Base-by-base conservation (phyloP, 2,797 vertebrate species). In the Coreius guichenoti region DNA sequence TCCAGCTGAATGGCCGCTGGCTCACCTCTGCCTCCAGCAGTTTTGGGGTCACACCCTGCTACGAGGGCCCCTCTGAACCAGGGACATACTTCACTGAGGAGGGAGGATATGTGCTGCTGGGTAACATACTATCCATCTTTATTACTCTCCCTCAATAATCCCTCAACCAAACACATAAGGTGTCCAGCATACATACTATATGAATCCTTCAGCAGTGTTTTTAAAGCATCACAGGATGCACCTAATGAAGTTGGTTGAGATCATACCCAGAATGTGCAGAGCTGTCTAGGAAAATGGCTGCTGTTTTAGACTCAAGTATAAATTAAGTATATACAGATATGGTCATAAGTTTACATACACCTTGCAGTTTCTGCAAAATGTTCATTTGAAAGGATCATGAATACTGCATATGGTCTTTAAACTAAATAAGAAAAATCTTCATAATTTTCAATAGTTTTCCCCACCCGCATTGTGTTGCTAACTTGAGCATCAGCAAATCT, bases 11-110 rank as follows among this genome's bases (percentile, higher is more conserved):
- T 5, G 96, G 97, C 39, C 94, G 91, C 86, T 80, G 91, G 90
- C 85, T 98, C 86, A 90, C 95, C 72, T 93, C 96, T 4, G 91
- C 92, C 33, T 91, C 95, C 0, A 96, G 97, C 86, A 96, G 94
- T 0, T 99, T 97, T 13, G 98, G 98, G 45, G 98, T 99, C 89
- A 97, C 96, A 0, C 97, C 97, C 65, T 99, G 98, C 92, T 98
- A 96, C 83, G 96, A 98, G 91, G 97, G 96, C 19, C 95, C 92
- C 4, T 95, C 94, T 84, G 98, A 99, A 94, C 91, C 93, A 3
- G 98, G 98, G 90, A 96, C 97, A 6, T 99, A 96, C 91, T 99
- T 99, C 91, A 96, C 97, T 88, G 92, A 96, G 19, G 96, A 96
- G 91, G 97, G 97, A 92, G 98, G 98, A 93, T 98, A 97, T 26